phyloP scores from a whole-genome alignment of 30 jellyfish, hydroid and myxozoan species.

The Sanderia malayensis region DNA sequence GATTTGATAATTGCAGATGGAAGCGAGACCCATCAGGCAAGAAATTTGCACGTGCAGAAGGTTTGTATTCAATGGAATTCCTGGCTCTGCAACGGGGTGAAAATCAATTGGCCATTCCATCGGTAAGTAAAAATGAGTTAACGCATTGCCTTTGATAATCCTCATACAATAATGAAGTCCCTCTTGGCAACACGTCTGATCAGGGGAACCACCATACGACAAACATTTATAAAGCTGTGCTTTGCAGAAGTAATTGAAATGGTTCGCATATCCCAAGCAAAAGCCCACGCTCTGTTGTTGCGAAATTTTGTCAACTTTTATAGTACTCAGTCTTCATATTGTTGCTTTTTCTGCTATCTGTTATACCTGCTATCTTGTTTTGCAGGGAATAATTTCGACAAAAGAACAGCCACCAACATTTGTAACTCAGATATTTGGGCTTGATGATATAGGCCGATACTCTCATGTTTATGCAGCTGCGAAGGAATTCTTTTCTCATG shows the following conservation, averaged over 20 bases:
- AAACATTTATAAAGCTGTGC: too few species aligned
- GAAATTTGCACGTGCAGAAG: conserved; percentile 33
- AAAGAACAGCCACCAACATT: background rate
- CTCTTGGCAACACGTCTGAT: too few species aligned
- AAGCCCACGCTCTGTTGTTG: too few species aligned
- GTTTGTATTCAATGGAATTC: conserved; percentile 34
- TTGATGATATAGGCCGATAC: background rate
- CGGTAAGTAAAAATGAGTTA: conserved; percentile 26
- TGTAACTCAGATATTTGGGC: background rate
- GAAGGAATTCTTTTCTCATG: background rate
- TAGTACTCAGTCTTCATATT: too few species aligned
- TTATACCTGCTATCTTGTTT: too few species aligned
- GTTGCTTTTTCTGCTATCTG: too few species aligned
- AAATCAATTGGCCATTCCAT: conserved; percentile 17
- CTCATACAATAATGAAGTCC: too few species aligned
- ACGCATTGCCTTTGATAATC: too few species aligned
- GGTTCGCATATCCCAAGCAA: too few species aligned
- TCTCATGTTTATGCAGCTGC: background rate
- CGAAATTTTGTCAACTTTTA: too few species aligned
- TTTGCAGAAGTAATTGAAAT: too few species aligned
- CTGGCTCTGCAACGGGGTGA: conserved; percentile 26
- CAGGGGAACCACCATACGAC: too few species aligned
- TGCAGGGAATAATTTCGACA: background rate
- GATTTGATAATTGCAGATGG: conserved; percentile 40
- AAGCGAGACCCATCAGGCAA: conserved; percentile 37